Base-by-base conservation (phyloP, 2,888 invertebrate genomes). In the Thymelicus acteon region DNA sequence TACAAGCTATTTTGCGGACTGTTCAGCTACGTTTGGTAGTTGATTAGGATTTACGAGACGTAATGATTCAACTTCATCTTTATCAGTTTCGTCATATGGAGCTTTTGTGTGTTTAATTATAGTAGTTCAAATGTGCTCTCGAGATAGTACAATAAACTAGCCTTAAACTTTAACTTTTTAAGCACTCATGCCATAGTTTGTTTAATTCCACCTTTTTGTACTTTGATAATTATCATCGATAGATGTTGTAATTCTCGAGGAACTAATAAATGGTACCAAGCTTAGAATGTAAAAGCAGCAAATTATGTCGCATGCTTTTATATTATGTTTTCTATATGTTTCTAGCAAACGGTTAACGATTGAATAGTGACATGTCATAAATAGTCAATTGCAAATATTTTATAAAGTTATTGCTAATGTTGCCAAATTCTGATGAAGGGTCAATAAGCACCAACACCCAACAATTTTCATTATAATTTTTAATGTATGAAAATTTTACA, bases 1-100 rank as follows among this genome's bases (percentile, higher is more conserved):
- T 95, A 95, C 80, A 95, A 95, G 81, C 85, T 97, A 82, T 93
- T 95, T 76, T 83, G 87, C 75, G 86, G 90, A 67, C 82, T 94
- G 19, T 90, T 90, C 76, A 89, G 90, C 73, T 84, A 79, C 66
- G 37, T 91, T 6, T 92, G 87, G 89, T 91, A 91, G 85, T 72
- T 49, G 62, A 60, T 60, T n/a, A 47, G 24, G 37, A 57, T 40
- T 39, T 49, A 67, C 13, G 13, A 62, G 44, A 47, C 54, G 64
- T 52, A 62, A 62, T n/a, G 6, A 44, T 63, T 64, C 58, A 60
- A 7, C 49, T 31, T 64, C 58, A 15, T 37, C 13, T 63, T 12
- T 19, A 48, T 48, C 39, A n/a, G 31, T 70, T 62, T 64, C 40
- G 10, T 58, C 19, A 5, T 39, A 49, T 44, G 52, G 13, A 49